Conservation (phyloP, 2,113 vertebrate species). For the Jacana jacana region DNA sequence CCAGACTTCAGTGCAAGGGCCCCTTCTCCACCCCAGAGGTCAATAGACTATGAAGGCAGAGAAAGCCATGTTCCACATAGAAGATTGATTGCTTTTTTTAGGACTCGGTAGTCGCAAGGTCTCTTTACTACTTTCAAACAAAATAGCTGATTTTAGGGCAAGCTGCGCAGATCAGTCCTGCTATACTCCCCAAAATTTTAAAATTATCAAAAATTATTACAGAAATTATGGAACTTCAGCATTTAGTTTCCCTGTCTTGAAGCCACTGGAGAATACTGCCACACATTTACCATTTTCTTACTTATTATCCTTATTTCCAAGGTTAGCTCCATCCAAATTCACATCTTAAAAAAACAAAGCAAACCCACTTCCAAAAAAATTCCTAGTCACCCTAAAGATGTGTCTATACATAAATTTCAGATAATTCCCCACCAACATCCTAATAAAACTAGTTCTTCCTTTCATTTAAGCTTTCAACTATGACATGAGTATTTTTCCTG, state of each 20-base stretch:
- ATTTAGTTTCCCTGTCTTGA: not conserved
- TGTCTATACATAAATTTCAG: not conserved
- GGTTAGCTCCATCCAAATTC: not conserved
- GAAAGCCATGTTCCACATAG: not conserved
- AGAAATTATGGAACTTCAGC: not conserved
- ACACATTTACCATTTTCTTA: not conserved
- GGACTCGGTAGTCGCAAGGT: not conserved
- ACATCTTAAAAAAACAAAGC: not conserved
- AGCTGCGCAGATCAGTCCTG: not conserved
- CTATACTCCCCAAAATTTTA: not conserved
- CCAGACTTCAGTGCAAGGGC: not conserved
- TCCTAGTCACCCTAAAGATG: not conserved
- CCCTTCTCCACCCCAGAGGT: not conserved
- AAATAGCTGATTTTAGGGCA: not conserved
- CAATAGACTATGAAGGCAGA: not conserved
- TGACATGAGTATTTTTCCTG: not conserved
- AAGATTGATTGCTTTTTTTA: not conserved
- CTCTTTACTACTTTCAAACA: not conserved
- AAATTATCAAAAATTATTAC: not conserved
- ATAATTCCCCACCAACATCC: not conserved
- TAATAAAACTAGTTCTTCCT: not conserved
- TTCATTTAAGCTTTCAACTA: not conserved
- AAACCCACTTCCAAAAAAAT: not conserved
- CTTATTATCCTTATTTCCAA: not conserved
- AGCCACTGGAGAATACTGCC: not conserved